Evolutionary conservation across 2,113 vertebrate genomes (phyloP).

Genomic region (Girardinichthys multiradiatus): DNA sequence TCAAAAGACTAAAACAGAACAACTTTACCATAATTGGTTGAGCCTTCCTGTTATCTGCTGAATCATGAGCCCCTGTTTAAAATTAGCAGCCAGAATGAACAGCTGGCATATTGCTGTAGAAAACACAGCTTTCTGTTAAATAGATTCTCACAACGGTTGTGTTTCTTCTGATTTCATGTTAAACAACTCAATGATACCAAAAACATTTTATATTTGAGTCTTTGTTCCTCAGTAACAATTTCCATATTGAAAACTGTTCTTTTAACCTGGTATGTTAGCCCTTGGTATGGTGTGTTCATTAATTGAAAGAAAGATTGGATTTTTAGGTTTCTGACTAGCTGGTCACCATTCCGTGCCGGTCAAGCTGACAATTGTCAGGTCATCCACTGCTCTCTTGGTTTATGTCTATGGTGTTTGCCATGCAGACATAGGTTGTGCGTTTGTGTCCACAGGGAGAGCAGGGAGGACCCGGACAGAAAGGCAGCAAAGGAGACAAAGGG

Average conservation of each 20-base stretch:
- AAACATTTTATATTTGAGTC: not conserved
- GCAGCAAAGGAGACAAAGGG: slow-evolving; percentile 85
- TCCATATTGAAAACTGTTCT: not conserved
- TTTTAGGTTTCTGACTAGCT: not conserved
- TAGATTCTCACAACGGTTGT: not conserved
- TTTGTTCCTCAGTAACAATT: not conserved
- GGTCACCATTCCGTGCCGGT: too few species aligned
- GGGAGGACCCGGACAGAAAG: slow-evolving; percentile 81
- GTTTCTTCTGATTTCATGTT: too few species aligned
- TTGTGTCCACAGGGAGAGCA: slow-evolving; percentile 76
- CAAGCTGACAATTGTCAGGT: not conserved
- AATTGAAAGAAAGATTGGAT: not conserved
- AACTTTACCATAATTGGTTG: not conserved
- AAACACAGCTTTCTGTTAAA: not conserved
- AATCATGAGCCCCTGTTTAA: not conserved
- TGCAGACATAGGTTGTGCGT: slow-evolving; percentile 13
- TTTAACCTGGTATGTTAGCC: not conserved
- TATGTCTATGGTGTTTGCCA: not conserved
- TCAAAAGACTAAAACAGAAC: not conserved
- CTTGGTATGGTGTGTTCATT: not conserved
- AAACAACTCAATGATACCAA: too few species aligned
- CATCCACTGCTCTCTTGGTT: too few species aligned
- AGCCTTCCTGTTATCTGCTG: not conserved
- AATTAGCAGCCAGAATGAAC: not conserved
- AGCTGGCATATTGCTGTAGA: too few species aligned